Evolutionary conservation across 2,888 invertebrate genomes (phyloP).

Genomic region (Urechis unicinctus): DNA sequence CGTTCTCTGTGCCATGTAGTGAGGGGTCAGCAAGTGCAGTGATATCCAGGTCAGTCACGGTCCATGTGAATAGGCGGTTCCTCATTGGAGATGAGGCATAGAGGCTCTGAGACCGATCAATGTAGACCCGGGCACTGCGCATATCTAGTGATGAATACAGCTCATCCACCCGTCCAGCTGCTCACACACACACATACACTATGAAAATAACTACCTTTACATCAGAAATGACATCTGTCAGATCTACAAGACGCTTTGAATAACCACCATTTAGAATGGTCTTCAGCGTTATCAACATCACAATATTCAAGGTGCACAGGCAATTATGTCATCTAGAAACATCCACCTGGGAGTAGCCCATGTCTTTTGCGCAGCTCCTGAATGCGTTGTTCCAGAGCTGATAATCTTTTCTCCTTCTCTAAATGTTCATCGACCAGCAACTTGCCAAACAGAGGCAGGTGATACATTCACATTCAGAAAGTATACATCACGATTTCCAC

Average conservation of each 20-base stretch:
- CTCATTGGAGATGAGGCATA: constrained; percentile 62
- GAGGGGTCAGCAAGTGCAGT: constrained; percentile 79
- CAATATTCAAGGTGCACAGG: neutral
- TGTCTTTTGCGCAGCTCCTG: constrained; percentile 18
- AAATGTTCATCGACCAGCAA: constrained; percentile 89
- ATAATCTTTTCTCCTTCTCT: constrained; percentile 54
- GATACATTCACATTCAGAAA: neutral
- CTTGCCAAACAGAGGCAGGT: constrained; percentile 15
- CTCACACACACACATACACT: too few relatives aligned
- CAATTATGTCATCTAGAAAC: neutral
- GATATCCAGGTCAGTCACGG: constrained; percentile 67
- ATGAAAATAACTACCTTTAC: neutral
- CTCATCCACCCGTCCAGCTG: constrained; percentile 63
- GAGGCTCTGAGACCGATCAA: constrained; percentile 76
- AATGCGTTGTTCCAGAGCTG: constrained; percentile 17
- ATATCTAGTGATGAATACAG: constrained; percentile 78
- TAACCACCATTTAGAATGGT: too few relatives aligned
- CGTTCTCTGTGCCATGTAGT: constrained; percentile 74
- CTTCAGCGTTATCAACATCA: neutral
- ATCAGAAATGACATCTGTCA: neutral
- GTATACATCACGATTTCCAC: neutral
- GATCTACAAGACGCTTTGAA: too few relatives aligned
- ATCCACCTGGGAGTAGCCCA: constrained; percentile 13
- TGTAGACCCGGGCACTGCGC: constrained; percentile 92
- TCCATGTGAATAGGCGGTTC: constrained; percentile 75